Base-by-base conservation (phyloP, 2,113 vertebrate species). In the Corvus hawaiiensis region DNA sequence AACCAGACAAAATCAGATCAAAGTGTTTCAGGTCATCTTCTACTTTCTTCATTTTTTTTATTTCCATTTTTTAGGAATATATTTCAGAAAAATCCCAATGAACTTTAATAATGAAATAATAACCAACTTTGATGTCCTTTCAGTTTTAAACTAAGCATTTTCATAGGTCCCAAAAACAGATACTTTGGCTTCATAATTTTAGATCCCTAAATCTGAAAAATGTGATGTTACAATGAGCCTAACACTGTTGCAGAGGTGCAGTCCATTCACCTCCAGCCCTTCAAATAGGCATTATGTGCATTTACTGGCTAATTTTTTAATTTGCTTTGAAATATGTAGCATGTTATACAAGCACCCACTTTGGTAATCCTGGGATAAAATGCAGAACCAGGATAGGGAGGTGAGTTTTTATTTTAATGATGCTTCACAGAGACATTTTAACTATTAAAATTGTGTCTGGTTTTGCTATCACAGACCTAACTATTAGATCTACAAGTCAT, bases 401-500 rank as follows among this genome's bases (percentile, higher is more conserved):
- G 23, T 84, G 69, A 32, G 18, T 37, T 89, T 87, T 64, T 87
- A 75, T 89, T 89, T 41, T 89, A 90, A 88, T 93, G 61, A 78
- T 84, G 59, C 67, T 81, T 55, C 89, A 67, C 32, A 19, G 46
- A 82, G 73, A 44, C 66, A 55, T 76, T 94, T 90, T 89, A 87
- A 79, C 84, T 93, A 51, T 78, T 90, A 93, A 87, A 84, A 69
- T 46, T 71, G 54, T 92, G 83, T 54, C 82, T 94, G 69, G 52
- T 22, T 56, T 80, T 91, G 87, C 62, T 69, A 21, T 54, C 4
- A 15, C 49, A 82, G 64, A 84, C 74, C 48, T 85, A 93, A 84
- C 63, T 87, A 46, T 88, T 94, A 80, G 80, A 89, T 37, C 77
- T 87, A 89, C 73, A 83, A 90, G 81, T 75, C 92, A 69, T 87